Percentiles rank a stretch among this genome's conserved stretches.
phyloP scores from a whole-genome alignment of 2,797 vertebrate species.

The Spea hammondii region DNA sequence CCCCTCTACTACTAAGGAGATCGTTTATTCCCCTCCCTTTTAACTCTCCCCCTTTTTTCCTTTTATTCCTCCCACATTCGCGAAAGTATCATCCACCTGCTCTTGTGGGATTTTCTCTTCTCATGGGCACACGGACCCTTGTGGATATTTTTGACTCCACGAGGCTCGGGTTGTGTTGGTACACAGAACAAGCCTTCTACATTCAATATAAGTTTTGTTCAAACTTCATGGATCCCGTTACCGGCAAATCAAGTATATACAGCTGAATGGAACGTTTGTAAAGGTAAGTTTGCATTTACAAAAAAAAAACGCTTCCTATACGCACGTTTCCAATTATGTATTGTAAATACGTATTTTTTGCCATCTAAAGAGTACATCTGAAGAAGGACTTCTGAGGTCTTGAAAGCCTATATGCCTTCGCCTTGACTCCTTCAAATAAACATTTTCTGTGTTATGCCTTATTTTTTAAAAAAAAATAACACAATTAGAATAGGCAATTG shows the following conservation, averaged over 20 bases:
- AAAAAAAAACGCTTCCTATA: too few species aligned
- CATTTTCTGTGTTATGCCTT: too few species aligned
- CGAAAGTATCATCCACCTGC: slow-evolving; percentile 35
- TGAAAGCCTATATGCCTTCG: too few species aligned
- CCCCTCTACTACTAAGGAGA: not conserved
- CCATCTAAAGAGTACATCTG: too few species aligned
- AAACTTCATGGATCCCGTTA: slow-evolving; percentile 27
- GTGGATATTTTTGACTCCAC: not conserved
- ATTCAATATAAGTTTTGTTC: slow-evolving; percentile 10
- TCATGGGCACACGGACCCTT: not conserved
- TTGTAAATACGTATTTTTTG: too few species aligned
- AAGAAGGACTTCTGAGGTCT: too few species aligned
- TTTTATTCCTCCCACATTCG: slow-evolving; percentile 18
- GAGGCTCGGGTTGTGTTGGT: not conserved
- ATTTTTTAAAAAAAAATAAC: too few species aligned
- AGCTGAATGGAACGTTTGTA: not conserved
- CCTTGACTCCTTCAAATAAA: too few species aligned
- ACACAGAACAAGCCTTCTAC: slow-evolving; percentile 14
- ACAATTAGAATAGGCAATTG: too few species aligned
- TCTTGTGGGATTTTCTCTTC: slow-evolving; percentile 24
- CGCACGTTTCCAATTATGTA: not conserved
- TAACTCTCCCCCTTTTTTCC: not conserved
- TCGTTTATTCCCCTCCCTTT: not conserved
- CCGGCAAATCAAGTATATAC: not conserved
- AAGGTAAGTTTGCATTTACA: slow-evolving; percentile 17